phyloP scores from a whole-genome alignment of 2,888 invertebrate genomes.

The Deroplatys truncata region DNA sequence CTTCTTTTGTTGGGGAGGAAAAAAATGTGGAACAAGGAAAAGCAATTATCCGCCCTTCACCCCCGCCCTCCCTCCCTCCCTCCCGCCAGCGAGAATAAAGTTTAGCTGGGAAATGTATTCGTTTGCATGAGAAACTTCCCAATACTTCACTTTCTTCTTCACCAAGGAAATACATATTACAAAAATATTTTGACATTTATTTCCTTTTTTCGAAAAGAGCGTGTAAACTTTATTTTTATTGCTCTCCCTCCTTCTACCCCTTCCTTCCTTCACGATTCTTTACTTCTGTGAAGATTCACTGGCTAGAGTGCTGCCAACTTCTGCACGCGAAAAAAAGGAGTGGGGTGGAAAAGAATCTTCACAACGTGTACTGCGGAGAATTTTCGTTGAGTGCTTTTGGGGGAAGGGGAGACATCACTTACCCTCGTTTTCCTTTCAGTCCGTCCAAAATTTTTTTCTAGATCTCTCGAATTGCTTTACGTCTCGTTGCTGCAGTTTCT shows the following conservation, averaged over 20 bases:
- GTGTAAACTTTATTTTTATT: neutral
- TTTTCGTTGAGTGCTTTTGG: neutral
- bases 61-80: no score
- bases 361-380: neutral
- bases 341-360: neutral
- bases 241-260: neutral
- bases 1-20: neutral
- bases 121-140: neutral
- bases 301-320: neutral
- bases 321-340: neutral
- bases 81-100: neutral
- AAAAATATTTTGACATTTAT: neutral
- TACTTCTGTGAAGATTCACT: neutral
- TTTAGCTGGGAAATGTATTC: neutral
- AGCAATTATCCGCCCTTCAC: neutral
- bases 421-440: neutral
- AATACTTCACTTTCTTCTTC: neutral
- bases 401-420: neutral
- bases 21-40: neutral
- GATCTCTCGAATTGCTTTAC: neutral
- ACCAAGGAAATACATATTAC: neutral
- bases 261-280: neutral
- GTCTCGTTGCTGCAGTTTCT: neutral
- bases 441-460: neutral
- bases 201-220: neutral